Evolutionary conservation across 37 sponge, comb jelly and placozoan species (phyloP).

Genomic region (Petrosia ficiformis): DNA sequence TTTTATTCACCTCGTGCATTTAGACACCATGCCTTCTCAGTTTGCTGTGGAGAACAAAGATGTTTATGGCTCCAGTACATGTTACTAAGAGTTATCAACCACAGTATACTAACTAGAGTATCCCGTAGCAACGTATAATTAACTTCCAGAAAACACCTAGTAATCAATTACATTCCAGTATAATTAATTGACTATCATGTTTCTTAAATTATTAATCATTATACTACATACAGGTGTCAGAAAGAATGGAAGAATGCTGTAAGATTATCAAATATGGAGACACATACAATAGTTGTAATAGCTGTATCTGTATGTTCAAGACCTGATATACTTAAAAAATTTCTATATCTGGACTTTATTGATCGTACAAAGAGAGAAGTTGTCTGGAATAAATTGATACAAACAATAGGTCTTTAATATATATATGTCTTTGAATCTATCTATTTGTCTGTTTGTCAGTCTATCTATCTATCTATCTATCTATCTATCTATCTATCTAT

Average conservation of each 20-base stretch:
- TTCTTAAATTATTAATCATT: neutral
- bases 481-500: too few relatives aligned
- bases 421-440: neutral
- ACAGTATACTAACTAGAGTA: too few relatives aligned
- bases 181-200: neutral
- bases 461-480: too few relatives aligned
- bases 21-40: too few relatives aligned
- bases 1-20: too few relatives aligned
- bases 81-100: too few relatives aligned
- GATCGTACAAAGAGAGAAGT: conserved; percentile 26
- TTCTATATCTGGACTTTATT: conserved; percentile 72
- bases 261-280: neutral
- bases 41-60: too few relatives aligned
- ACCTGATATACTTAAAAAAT: conserved; percentile 49
- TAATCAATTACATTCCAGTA: too few relatives aligned
- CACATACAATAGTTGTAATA: conserved; percentile 42
- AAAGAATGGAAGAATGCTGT: conserved; percentile 69
- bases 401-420: conserved; percentile 13
- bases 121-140: too few relatives aligned
- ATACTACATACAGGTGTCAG: conserved; percentile 36
- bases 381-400: conserved; percentile 56
- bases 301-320: conserved; percentile 32
- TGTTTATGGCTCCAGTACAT: too few relatives aligned
- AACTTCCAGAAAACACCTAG: too few relatives aligned
- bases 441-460: neutral